Evolutionary conservation across 2,888 invertebrate genomes (phyloP).

Genomic region (Chymomyza caudatula): DNA sequence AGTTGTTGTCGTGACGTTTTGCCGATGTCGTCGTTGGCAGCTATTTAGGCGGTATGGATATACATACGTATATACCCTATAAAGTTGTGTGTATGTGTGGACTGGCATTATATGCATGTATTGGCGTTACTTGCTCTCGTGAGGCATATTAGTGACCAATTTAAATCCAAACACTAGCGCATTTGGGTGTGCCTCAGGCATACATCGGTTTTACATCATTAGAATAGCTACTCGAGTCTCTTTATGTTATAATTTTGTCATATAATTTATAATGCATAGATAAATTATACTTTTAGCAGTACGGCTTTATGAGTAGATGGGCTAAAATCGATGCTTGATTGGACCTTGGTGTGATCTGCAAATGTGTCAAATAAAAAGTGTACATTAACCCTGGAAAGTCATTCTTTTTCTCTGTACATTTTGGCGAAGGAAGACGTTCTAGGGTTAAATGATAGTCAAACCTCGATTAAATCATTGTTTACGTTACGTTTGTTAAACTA

Average conservation of each 20-base stretch:
- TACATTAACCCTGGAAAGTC: no score
- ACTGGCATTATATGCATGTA: no score
- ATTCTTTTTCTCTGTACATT: no score
- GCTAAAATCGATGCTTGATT: not conserved
- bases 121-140: conserved; percentile 29
- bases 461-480: no score
- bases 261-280: not conserved
- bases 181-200: conserved; percentile 32
- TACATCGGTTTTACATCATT: conserved; percentile 41
- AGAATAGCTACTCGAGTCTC: conserved; percentile 29
- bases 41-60: not conserved
- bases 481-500: no score
- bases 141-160: conserved; percentile 60
- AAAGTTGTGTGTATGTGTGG: not conserved
- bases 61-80: not conserved
- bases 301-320: not conserved
- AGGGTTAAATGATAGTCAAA: no score
- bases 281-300: no score
- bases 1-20: not conserved
- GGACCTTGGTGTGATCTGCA: not conserved
- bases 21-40: not conserved
- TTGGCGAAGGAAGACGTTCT: no score
- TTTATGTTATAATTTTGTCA: conserved; percentile 12
- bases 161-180: conserved; percentile 42
- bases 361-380: conserved; percentile 10